Base-by-base conservation (phyloP, 1,140 invertebrate species). In the Drosophila kanapiae region DNA sequence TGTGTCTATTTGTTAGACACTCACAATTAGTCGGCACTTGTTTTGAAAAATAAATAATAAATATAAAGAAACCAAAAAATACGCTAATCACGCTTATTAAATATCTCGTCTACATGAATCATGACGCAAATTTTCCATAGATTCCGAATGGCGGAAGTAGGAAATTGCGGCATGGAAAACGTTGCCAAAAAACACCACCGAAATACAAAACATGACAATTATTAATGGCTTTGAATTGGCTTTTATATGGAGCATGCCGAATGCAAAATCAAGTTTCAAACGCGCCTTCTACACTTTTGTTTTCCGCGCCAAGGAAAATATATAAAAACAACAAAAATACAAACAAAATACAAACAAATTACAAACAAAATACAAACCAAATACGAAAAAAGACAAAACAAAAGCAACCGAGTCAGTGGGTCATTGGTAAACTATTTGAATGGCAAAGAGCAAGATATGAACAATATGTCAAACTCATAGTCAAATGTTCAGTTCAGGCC, bases 131-230 rank as follows among this genome's bases (percentile, higher is more conserved):
- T 82, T 74, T 82, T 82, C 74, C 79, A 83, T 84, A 65, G 75
- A 62, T 67, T 75, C 42, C 49, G 71, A 83, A 83, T 83, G 48
- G 81, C 81, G 81, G 81, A 83, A 83, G 67, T 69, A 58, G 76
- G 62, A 84, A 83, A 83, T 83, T 61, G 75, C 48, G 48, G 57
- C 64, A 71, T 83, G 81, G 76, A 83, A 83, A 83, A 81, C 60
- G 70, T 51, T 54, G 71, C 69, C 58, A 51, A 54, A 64, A 42
- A 54, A 38, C 14, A 38, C 31, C 31, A 13, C 5, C 51, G 10
- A 47, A 38, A 47, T 56, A 47, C 31, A 38, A 57, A 10, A 74
- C 38, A 54, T 68, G 67, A 70, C 67, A 69, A 75, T 80, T 83
- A 83, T 84, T 80, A 80, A 83, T 83, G 74, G 71, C 45, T 72